Base-by-base conservation (phyloP, 2,888 invertebrate species). In the Physocephala rufipes region DNA sequence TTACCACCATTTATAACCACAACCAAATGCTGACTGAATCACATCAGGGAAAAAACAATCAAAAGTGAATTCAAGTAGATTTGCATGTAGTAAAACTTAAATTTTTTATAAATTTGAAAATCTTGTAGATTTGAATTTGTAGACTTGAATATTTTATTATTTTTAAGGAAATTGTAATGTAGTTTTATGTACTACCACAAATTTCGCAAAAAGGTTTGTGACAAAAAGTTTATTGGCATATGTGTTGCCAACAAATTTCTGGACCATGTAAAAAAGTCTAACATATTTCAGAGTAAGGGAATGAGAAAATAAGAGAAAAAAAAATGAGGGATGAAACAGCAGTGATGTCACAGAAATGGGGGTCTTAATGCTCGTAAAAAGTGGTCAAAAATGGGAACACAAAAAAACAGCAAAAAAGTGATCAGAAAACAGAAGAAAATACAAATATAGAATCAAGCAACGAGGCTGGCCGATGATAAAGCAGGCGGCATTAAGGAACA, bases 371-470 rank as follows among this genome's bases (percentile, higher is more conserved):
- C 36, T 68, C 68, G 30, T 62, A 62, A 68, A 68, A 45, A 62
- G 68, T 61, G 67, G 61, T 68, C 62, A 68, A 24, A 62, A 62
- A 36, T 58, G 43, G 36, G 62, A 62, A 51, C 68, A 51, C 51
- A 51, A 62, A 51, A 67, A 51, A 1, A 62, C 62, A 62, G 62
- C 68, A 62, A 51, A 55, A 19, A 62, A n/a, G 30, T 68, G 68
- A 36, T 7, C 36, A 36, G 36, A 36, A 36, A 9, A 36, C 36
- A 4, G 9, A 36, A 9, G 4, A 36, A 7, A 36, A 36, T 36
- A 36, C 36, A 36, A 4, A 36, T 9, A 36, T 7, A 36, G 36
- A 7, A 36, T 36, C 36, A 7, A n/a, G 24, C 58, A 61, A 36
- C n/a, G 30, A 62, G 68, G 61, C 36, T n/a, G n/a, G n/a, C n/a